Conservation (phyloP, 2,888 invertebrate genomes). For the Phragmatobia fuliginosa region DNA sequence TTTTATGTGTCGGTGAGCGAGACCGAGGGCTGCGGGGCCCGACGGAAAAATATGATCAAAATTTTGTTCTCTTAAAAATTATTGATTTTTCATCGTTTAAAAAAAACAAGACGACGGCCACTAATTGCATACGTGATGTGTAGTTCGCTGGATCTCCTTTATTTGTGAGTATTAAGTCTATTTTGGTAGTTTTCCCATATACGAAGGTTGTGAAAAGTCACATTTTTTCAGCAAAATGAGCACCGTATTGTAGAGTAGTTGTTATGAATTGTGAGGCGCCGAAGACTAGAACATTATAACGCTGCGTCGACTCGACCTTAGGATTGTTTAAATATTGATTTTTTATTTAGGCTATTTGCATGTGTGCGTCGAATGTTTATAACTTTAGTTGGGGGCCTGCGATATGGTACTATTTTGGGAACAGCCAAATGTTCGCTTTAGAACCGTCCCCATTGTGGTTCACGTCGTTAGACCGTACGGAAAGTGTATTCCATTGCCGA, state of each 20-base stretch:
- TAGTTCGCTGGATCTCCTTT: constrained; percentile 58
- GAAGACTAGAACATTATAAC: constrained; percentile 24
- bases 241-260: constrained; percentile 62
- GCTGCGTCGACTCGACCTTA: constrained; percentile 40
- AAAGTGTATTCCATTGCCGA: constrained; percentile 32
- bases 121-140: constrained; percentile 79
- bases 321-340: constrained; percentile 79
- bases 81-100: constrained; percentile 85
- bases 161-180: constrained; percentile 71
- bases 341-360: constrained; percentile 64
- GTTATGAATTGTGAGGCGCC: neutral
- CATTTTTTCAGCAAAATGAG: constrained; percentile 77
- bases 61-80: constrained; percentile 82
- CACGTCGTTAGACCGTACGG: constrained; percentile 38
- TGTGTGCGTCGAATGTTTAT: constrained; percentile 79
- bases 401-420: constrained; percentile 81
- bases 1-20: constrained; percentile 79
- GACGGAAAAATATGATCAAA: constrained; percentile 83
- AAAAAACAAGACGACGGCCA: constrained; percentile 64
- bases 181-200: constrained; percentile 72
- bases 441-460: constrained; percentile 67
- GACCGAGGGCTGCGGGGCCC: constrained; percentile 73
- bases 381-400: constrained; percentile 83
- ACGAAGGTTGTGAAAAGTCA: constrained; percentile 77
- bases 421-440: constrained; percentile 78